Percentiles rank a stretch among this genome's conserved stretches.
Conservation (phyloP, 2,797 vertebrate species). For the Botia almorhae region DNA sequence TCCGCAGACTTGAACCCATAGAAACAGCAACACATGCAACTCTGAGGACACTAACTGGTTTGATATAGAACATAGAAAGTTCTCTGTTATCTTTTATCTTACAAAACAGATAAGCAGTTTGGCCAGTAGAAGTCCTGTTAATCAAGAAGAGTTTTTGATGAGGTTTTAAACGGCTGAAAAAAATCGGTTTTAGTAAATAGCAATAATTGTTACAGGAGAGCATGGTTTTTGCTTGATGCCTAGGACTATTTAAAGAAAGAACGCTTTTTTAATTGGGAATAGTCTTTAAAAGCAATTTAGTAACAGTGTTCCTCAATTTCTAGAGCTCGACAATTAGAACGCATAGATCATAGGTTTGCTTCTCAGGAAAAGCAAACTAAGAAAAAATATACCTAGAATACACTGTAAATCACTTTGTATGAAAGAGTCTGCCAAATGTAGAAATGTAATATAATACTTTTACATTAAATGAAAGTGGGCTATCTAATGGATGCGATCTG, state of each 20-base stretch:
- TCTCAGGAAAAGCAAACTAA: not conserved
- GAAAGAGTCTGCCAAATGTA: not conserved
- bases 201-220: no score
- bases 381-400: not conserved
- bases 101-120: not conserved
- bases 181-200: no score
- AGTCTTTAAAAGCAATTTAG: no score
- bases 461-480: not conserved
- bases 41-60: not conserved
- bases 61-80: not conserved
- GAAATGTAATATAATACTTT: not conserved
- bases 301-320: no score
- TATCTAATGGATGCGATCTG: not conserved
- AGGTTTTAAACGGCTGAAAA: no score
- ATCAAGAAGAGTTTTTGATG: no score
- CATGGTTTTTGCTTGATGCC: no score
- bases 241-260: no score
- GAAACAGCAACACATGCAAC: not conserved
- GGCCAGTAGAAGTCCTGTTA: not conserved
- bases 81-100: not conserved
- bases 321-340: not conserved
- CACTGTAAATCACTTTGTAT: not conserved
- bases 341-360: not conserved
- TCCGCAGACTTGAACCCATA: slow-evolving; percentile 57
- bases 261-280: no score